These are phyloP conservation scores for Zygogramma bicolorata DNA, from an alignment of 2,888 invertebrate genomes.

Conservation along the genomic window DNA sequence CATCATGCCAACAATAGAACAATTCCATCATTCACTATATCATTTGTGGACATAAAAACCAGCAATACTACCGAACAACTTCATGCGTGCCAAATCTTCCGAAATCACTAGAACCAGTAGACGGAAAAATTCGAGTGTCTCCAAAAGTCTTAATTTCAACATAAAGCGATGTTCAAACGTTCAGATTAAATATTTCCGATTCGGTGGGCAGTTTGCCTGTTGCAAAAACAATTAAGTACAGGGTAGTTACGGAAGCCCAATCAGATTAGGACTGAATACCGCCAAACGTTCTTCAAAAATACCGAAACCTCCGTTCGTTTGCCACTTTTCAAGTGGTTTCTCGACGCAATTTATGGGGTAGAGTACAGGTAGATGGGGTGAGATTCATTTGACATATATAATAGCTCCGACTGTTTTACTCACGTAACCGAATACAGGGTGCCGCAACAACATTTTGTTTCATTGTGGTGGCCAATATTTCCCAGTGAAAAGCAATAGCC, in stretches of 20 bases:
- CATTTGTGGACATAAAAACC: neutral
- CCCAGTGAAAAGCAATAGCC: no score
- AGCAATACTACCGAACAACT: neutral
- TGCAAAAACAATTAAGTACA: constrained; percentile 42
- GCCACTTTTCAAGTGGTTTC: constrained; percentile 3
- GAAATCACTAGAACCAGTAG: constrained; percentile 29
- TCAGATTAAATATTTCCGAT: constrained; percentile 52
- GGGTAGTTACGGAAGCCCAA: constrained; percentile 21
- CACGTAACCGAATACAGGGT: no score
- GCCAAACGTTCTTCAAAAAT: constrained; percentile 13
- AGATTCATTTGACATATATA: neutral
- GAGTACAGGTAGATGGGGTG: constrained; percentile 1
- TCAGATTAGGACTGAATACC: constrained; percentile 29
- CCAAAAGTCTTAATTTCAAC: constrained; percentile 38
- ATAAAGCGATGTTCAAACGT: constrained; percentile 31
- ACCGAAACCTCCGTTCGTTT: constrained; percentile 21
- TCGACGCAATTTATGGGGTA: constrained; percentile 7
- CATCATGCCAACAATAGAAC: no score
- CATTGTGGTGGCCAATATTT: no score
- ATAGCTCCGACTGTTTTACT: neutral
- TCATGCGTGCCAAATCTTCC: constrained; percentile 6
- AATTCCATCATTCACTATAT: no score
- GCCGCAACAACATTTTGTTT: no score
- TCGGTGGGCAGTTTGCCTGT: constrained; percentile 47
- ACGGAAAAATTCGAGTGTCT: constrained; percentile 45